phyloP scores from a whole-genome alignment of 1,140 invertebrate species.

The Diorhabda carinulata region DNA sequence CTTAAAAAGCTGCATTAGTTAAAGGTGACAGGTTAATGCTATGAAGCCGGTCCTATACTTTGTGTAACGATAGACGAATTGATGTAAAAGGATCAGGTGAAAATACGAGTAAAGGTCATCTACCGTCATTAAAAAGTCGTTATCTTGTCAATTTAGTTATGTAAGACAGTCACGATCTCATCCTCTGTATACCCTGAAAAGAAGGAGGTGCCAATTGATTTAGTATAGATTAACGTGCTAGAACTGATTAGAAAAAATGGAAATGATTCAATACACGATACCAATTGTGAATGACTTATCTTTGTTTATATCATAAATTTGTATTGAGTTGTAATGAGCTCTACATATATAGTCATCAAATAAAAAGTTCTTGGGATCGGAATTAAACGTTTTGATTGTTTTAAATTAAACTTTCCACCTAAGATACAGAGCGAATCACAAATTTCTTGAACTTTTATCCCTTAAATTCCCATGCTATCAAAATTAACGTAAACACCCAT shows the following conservation, averaged over 20 bases:
- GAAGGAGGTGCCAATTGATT: not conserved
- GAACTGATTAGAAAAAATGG: not conserved
- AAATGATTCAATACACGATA: not conserved
- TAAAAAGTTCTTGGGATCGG: too few species aligned
- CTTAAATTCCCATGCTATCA: too few species aligned
- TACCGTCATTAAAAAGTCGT: not conserved
- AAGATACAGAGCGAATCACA: too few species aligned
- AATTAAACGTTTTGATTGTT: too few species aligned
- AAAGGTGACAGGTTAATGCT: too few species aligned
- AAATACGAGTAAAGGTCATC: not conserved
- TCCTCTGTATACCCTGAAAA: not conserved
- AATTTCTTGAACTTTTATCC: too few species aligned
- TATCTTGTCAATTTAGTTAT: constrained; percentile 3
- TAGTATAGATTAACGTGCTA: not conserved
- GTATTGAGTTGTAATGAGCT: too few species aligned
- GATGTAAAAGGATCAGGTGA: not conserved
- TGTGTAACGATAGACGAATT: not conserved
- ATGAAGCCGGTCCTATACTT: not conserved
- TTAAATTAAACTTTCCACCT: too few species aligned
- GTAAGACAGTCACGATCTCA: constrained; percentile 1
- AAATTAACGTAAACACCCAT: too few species aligned
- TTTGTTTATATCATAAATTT: not conserved
- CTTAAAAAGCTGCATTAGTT: too few species aligned
- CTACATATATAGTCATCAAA: too few species aligned
- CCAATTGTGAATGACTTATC: not conserved